Evolutionary conservation across 1,140 invertebrate genomes (phyloP), one percentile per base, ranked within the genome.

Genomic region (Tetragnatha versicolor): DNA sequence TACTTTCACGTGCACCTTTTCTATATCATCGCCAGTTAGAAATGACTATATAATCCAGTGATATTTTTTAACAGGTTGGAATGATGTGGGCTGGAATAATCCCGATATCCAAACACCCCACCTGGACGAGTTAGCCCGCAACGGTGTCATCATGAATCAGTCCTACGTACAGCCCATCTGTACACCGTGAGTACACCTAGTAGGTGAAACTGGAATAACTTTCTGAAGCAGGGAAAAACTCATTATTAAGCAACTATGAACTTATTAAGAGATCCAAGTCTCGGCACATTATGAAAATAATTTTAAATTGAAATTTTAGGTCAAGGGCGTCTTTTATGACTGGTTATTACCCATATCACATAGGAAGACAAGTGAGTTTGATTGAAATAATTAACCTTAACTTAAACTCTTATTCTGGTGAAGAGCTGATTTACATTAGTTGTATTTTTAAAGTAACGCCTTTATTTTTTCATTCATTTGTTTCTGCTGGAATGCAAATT

Each of bases 21-120:
- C n/a, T n/a, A n/a, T n/a, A n/a, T n/a, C n/a, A n/a, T n/a, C n/a
- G n/a, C n/a, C n/a, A n/a, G n/a, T n/a, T n/a, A n/a, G n/a, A n/a
- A n/a, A n/a, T n/a, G n/a, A n/a, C n/a, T n/a, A n/a, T n/a, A n/a
- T n/a, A n/a, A n/a, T n/a, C n/a, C n/a, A 53, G 6, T 53, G 22
- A 7, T 39, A 7, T 70, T 37, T 25, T 39, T 45, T 33, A 49
- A 12, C 73, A 79, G 94, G 94, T 14, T 95, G 92, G 89, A 93
- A 94, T 85, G 93, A 96, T 87, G 92, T 96, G 7, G 92, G 94
- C 47, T 95, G 94, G 84, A 94, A 94, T 85, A 94, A 94, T 4
- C 92, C 91, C 0, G 88, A 92, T 79, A 92, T 96, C 85, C 92
- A 93, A 79, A 94, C 93, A 0, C 93, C 93, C 0, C 94, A 94